A percentile compares a stretch with the other conserved stretches of the same genome.
phyloP scores from a whole-genome alignment of 2,113 vertebrate species.

The Crotophaga sulcirostris region DNA sequence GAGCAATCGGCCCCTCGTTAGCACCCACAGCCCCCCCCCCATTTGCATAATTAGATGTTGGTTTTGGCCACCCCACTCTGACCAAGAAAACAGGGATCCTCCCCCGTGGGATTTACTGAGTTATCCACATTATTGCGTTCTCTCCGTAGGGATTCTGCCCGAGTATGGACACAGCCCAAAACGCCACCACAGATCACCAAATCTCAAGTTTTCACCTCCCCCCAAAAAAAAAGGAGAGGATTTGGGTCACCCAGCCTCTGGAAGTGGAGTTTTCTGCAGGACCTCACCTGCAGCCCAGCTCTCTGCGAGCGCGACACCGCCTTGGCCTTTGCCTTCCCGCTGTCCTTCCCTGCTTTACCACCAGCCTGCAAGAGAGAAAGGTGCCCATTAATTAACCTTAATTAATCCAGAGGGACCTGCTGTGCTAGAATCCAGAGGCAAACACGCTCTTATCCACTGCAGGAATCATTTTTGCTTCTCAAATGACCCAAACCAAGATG shows the following conservation, averaged over 20 bases:
- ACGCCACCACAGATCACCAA: neutral
- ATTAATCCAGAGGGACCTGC: neutral
- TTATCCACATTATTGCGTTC: too few relatives aligned
- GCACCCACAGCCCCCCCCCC: accelerated
- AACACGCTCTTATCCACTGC: accelerated
- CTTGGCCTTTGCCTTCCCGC: constrained; percentile 97
- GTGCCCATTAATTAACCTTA: neutral
- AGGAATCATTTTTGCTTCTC: neutral
- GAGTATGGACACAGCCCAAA: neutral
- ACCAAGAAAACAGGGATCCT: too few relatives aligned
- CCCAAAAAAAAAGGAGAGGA: accelerated
- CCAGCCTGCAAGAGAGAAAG: constrained; percentile 83
- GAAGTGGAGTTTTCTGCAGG: neutral
- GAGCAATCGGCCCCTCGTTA: neutral
- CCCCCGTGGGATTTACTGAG: too few relatives aligned
- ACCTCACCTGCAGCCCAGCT: constrained; percentile 91
- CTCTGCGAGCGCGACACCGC: constrained; percentile 97
- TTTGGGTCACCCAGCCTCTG: too few relatives aligned
- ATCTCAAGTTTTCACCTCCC: accelerated
- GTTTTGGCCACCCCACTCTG: too few relatives aligned
- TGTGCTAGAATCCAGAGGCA: neutral
- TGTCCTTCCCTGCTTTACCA: constrained; percentile 98
- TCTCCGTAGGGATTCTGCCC: too few relatives aligned
- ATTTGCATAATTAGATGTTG: accelerated
- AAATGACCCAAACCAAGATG: accelerated